phyloP scores from a whole-genome alignment of 1,140 invertebrate species.

The Nomia melanderi region DNA sequence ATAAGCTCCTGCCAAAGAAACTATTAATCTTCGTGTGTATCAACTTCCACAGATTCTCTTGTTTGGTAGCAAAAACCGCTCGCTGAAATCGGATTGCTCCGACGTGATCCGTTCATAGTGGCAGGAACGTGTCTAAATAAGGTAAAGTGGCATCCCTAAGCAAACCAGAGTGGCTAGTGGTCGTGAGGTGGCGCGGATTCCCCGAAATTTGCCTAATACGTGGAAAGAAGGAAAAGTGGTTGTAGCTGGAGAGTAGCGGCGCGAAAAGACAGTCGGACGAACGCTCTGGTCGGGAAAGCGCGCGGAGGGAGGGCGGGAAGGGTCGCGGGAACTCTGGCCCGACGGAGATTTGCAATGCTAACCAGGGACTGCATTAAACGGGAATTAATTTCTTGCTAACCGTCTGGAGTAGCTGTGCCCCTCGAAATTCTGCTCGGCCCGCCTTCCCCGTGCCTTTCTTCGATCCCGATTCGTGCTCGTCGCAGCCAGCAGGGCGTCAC shows the following conservation, averaged over 20 bases:
- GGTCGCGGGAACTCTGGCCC: conserved; percentile 58
- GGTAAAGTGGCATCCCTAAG: neutral
- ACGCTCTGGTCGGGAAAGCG: conserved; percentile 8
- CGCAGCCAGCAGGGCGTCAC: conserved; percentile 49
- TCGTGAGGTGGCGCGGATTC: conserved; percentile 13
- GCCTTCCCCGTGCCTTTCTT: conserved; percentile 16
- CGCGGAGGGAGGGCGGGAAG: conserved; percentile 57
- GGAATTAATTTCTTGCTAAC: conserved; percentile 79
- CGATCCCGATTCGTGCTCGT: conserved; percentile 20
- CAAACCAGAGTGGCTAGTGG: neutral
- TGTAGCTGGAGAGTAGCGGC: conserved; percentile 34
- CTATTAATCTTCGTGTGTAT: too few species aligned
- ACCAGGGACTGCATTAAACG: conserved; percentile 78
- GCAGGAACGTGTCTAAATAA: neutral
- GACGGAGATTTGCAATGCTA: conserved; percentile 77
- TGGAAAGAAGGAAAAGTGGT: conserved; percentile 60
- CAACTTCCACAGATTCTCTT: neutral
- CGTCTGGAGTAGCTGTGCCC: conserved; percentile 71
- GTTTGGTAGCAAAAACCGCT: neutral
- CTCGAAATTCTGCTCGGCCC: neutral
- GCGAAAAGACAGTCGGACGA: conserved; percentile 15
- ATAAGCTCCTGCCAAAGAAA: too few species aligned
- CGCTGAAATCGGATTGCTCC: neutral
- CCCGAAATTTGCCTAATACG: conserved; percentile 67
- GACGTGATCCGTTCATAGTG: neutral